phyloP scores from a whole-genome alignment of 2,797 vertebrate genomes.

The Anguilla marmorata region DNA sequence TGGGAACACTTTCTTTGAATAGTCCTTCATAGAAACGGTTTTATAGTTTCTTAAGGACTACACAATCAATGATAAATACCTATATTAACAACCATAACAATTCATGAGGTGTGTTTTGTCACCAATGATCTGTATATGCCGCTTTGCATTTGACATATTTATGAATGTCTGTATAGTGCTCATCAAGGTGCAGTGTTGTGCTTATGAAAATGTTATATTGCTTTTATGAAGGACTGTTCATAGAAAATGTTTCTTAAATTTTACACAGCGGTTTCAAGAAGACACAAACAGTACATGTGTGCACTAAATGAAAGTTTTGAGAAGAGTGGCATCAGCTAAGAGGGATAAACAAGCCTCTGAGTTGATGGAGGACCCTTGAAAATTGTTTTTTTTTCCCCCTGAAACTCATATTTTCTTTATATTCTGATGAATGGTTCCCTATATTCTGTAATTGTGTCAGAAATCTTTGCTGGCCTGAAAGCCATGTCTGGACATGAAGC shows the following conservation, averaged over 20 bases:
- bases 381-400: background rate
- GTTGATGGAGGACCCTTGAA: slow-evolving; percentile 21
- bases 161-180: background rate
- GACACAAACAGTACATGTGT: background rate
- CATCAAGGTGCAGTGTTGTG: background rate
- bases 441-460: slow-evolving; percentile 5
- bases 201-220: background rate
- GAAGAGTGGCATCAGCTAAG: background rate
- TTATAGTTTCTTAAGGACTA: background rate
- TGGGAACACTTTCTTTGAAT: background rate
- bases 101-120: background rate
- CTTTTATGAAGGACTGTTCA: background rate
- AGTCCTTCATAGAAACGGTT: background rate
- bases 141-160: background rate
- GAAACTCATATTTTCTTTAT: background rate
- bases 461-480: background rate
- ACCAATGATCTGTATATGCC: too few relatives aligned
- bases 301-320: slow-evolving; percentile 16
- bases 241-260: background rate
- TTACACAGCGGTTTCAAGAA: background rate
- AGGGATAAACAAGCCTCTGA: background rate
- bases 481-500: background rate
- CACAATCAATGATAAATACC: background rate
- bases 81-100: background rate
- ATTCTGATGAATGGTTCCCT: background rate